Evolutionary conservation across 2,797 vertebrate species (phyloP), one percentile per base, ranked within the genome.

Genomic region (Cheirogaleus major): DNA sequence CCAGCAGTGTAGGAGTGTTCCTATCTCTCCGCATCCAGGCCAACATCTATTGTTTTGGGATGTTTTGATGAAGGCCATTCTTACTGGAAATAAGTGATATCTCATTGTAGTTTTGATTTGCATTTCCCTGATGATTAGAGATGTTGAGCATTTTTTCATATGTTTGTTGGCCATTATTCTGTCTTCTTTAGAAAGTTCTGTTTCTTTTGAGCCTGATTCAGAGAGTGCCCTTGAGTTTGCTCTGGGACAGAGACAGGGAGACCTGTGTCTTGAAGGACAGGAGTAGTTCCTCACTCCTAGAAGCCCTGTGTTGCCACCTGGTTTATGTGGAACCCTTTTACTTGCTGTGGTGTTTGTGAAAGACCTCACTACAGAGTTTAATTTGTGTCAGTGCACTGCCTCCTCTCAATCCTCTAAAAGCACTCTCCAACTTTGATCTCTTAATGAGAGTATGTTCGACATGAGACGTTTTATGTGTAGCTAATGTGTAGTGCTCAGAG

Each of bases 391-490:
- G 63, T 35, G 41, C 45, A 9, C 23, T 61, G 86, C 63, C 63
- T 83, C 52, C 30, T 48, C 15, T 55, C 2, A 0, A n/a, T 72
- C 38, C 50, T n/a, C 50, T 23, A 93, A 23, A 41, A 82, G 65
- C 20, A 61, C 23, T 85, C 59, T 78, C 61, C 32, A 20, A 57
- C 63, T 95, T 78, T 72, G 65, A 76, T 48, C 55, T 14, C 43
- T 55, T 88, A 65, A 81, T 57, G 83, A 76, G 48, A 85, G 67
- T 20, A 11, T 23, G 1, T 84, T 91, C 7, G 6, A 55, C 0
- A 3, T 82, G 87, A 94, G 75, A 75, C 88, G 43, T 61, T 93
- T 95, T 80, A 59, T 83, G 89, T 73, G 52, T 61, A 50, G 80
- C 41, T 43, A 79, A 25, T 82, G 45, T 83, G 38, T 69, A 48